phyloP scores from a whole-genome alignment of 2,888 invertebrate genomes.

The Caenorhabditis angaria region DNA sequence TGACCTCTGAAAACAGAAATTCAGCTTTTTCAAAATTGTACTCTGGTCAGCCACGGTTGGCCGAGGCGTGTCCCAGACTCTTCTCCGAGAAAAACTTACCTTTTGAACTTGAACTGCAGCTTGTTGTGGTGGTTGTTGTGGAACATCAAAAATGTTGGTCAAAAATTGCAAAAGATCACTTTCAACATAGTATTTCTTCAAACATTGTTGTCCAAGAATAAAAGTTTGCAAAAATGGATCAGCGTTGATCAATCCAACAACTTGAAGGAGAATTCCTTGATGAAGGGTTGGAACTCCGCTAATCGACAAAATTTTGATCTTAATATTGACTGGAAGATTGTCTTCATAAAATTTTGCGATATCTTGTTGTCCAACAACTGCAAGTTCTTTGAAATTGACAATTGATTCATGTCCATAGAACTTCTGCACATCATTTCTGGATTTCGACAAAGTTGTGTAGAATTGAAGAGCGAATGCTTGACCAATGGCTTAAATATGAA shows the following conservation, averaged over 20 bases:
- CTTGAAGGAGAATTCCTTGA: constrained; percentile 40
- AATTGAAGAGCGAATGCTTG: constrained; percentile 44
- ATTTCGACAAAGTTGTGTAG: constrained; percentile 39
- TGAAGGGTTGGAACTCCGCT: constrained; percentile 29
- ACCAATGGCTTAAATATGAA: constrained; percentile 37
- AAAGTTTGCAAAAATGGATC: constrained; percentile 55
- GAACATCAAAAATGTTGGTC: neutral
- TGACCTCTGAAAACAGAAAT: no score
- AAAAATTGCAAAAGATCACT: constrained; percentile 44
- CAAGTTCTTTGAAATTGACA: constrained; percentile 42
- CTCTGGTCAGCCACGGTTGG: no score
- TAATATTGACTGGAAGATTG: constrained; percentile 21
- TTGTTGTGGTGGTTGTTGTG: neutral
- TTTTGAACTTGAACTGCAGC: neutral
- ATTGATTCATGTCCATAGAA: constrained; percentile 56
- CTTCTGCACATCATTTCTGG: constrained; percentile 24
- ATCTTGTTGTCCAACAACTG: constrained; percentile 48
- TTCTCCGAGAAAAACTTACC: no score
- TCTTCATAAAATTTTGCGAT: constrained; percentile 36
- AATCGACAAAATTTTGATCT: constrained; percentile 33
- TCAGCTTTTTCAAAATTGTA: no score
- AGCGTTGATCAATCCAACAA: constrained; percentile 37
- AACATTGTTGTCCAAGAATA: constrained; percentile 51
- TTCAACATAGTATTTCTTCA: constrained; percentile 58
- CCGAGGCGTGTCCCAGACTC: no score